Base-by-base conservation (phyloP, 2,113 vertebrate species). In the Antidorcas marsupialis region DNA sequence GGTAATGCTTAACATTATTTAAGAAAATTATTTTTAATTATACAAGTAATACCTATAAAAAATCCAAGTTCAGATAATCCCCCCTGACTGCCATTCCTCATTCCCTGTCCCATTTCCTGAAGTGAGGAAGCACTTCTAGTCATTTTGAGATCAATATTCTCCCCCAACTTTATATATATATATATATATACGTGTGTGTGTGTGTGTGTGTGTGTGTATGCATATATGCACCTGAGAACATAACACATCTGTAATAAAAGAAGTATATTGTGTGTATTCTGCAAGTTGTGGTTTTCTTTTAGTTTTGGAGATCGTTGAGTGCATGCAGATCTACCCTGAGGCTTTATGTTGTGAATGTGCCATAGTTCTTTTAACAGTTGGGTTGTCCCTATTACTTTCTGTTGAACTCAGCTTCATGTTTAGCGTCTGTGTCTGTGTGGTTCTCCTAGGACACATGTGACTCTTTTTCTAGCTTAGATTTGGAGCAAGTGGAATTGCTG, bases 1-100 rank as follows among this genome's bases (percentile, higher is more conserved):
- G 33, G 59, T 79, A 89, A 43, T 59, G 89, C 3, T 52, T 86
- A 76, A 88, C 27, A 50, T 89, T 94, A 84, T 82, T 87, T 92
- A 45, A 88, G 62, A 87, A 94, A 88, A 81, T 47, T n/a, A 82
- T 79, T 96, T 97, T 96, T 76, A 92, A 91, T 95, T 89, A 82
- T 11, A 39, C 5, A 95, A 64, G 33, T 84, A 64, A 74, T 87
- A 85, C 33, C n/a, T 95, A 7, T 87, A 50, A 93, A 95, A 93
- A 78, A 50, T 79, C 33, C 45, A 92, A 82, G 17, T 82, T 8
- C 13, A 88, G 28, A 8, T 95, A 47, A 92, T 67, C 39, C 7
- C 19, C 47, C 2, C 53, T 52, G 16, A 55, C 21, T 23, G 12
- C 50, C 50, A 39, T 87, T 96, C 7, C 25, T 59, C 10, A 45